Percentiles rank a stretch among this genome's conserved stretches.
Evolutionary conservation across 2,113 vertebrate genomes (phyloP).

Genomic region (Uria aalge): DNA sequence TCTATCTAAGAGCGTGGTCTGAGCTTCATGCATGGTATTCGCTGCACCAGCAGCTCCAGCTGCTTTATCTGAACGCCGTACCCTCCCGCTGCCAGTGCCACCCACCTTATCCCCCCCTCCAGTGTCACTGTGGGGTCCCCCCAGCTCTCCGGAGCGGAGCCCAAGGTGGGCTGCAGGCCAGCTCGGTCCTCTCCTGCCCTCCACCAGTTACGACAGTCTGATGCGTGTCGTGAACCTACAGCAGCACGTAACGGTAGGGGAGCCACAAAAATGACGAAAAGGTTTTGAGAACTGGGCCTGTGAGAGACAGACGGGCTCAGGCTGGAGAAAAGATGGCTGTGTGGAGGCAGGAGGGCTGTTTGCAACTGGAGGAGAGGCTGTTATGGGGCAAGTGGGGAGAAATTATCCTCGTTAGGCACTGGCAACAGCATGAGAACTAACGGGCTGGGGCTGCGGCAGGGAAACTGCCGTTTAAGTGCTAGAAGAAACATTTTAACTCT

Average conservation of each 20-base stretch:
- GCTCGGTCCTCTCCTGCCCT: neutral
- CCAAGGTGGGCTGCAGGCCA: neutral
- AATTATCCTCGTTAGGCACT: neutral
- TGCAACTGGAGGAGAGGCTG: neutral
- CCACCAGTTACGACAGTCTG: neutral
- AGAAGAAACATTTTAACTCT: neutral
- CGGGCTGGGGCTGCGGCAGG: neutral
- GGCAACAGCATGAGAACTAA: neutral
- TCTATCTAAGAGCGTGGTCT: neutral
- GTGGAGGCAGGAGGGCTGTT: neutral
- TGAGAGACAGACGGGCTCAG: neutral
- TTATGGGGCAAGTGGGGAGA: neutral
- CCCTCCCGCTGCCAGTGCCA: neutral
- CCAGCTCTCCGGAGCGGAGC: neutral
- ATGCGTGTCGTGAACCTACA: neutral
- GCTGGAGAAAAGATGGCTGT: neutral
- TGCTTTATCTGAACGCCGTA: neutral
- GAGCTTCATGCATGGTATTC: neutral
- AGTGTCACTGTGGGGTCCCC: neutral
- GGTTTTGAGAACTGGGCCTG: neutral
- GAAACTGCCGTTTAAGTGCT: neutral
- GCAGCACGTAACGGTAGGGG: neutral
- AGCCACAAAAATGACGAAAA: neutral
- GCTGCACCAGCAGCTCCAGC: neutral
- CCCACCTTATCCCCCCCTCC: fast-evolving